phyloP scores from a whole-genome alignment of 2,888 invertebrate genomes.

The Punctoribates punctum region DNA sequence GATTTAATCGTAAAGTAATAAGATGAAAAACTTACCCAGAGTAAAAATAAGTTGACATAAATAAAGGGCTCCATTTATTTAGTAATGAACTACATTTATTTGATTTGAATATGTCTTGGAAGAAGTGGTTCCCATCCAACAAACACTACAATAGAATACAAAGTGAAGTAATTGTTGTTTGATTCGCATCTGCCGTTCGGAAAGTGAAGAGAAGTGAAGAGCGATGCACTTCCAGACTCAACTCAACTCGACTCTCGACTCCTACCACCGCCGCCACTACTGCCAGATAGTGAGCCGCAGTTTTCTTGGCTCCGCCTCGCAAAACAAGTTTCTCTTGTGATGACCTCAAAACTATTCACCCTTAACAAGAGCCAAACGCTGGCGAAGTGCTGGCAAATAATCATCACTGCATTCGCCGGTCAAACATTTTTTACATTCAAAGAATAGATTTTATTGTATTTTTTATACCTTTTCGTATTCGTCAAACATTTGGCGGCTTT shows the following conservation, averaged over 20 bases:
- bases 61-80: constrained; percentile 22
- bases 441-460: constrained; percentile 19
- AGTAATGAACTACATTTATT: constrained; percentile 18
- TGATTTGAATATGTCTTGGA: neutral
- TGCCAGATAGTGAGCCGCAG: neutral
- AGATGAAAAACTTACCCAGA: neutral
- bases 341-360: constrained; percentile 23
- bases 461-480: neutral
- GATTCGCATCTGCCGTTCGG: constrained; percentile 16
- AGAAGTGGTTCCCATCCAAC: neutral
- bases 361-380: neutral
- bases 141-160: constrained; percentile 8
- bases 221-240: neutral
- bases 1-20: neutral
- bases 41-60: constrained; percentile 12
- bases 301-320: constrained; percentile 6
- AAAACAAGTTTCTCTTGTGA: constrained; percentile 14
- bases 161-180: constrained; percentile 16
- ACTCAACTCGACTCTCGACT: constrained; percentile 1
- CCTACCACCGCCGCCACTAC: neutral
- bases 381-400: neutral
- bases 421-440: constrained; percentile 10
- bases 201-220: neutral
- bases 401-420: neutral
- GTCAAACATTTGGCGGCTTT: neutral